These are phyloP conservation scores for Zaprionus obscuricornis DNA, from an alignment of 2,888 invertebrate genomes.

Conservation along the genomic window DNA sequence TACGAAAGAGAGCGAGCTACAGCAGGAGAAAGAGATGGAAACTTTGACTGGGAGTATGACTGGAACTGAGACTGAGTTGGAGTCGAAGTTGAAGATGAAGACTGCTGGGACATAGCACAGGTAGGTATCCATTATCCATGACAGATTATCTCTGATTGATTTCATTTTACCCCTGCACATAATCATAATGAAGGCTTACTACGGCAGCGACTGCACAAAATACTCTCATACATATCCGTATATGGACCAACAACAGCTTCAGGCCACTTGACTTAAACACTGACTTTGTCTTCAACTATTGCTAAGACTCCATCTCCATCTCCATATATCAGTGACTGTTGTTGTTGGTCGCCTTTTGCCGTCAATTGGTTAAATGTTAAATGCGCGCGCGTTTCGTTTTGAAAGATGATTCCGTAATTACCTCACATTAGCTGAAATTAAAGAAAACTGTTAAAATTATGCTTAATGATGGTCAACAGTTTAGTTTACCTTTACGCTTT, in stretches of 20 bases:
- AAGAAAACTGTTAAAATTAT: slow-evolving; percentile 73
- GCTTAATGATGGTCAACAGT: slow-evolving; percentile 68
- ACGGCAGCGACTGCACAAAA: slow-evolving; percentile 36
- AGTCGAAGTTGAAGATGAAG: too few species aligned
- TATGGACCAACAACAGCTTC: slow-evolving; percentile 58
- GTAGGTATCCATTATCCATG: slow-evolving; percentile 74
- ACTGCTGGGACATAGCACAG: slow-evolving; percentile 54
- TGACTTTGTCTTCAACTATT: slow-evolving; percentile 30
- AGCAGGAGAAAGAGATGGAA: too few species aligned
- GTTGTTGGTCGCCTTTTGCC: slow-evolving; percentile 53
- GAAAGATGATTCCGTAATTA: slow-evolving; percentile 71
- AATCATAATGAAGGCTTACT: slow-evolving; percentile 63
- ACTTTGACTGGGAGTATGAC: too few species aligned
- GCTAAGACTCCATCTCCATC: too few species aligned
- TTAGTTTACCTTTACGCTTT: slow-evolving; percentile 38
- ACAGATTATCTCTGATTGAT: slow-evolving; percentile 79
- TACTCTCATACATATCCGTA: slow-evolving; percentile 13
- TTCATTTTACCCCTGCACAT: slow-evolving; percentile 65
- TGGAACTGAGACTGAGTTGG: too few species aligned
- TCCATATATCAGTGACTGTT: too few species aligned
- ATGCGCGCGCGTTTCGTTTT: slow-evolving; percentile 47
- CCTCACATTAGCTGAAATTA: slow-evolving; percentile 74
- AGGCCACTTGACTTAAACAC: slow-evolving; percentile 65
- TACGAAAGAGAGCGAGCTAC: too few species aligned
- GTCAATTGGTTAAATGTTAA: slow-evolving; percentile 75